phyloP scores from a whole-genome alignment of 2,797 vertebrate species.

The Galago senegalensis region DNA sequence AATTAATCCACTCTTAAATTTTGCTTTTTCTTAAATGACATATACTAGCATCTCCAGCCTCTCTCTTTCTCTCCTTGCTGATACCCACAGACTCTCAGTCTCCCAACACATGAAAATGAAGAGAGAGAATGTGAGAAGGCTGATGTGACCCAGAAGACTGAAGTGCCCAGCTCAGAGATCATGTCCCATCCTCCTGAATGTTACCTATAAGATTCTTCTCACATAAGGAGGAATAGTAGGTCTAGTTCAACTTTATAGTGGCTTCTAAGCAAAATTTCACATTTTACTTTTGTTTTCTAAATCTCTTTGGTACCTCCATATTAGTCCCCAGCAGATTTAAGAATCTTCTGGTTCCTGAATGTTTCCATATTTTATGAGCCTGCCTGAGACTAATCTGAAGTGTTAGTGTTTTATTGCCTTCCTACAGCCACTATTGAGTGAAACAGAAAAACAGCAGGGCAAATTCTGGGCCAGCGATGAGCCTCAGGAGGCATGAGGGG shows the following conservation, averaged over 20 bases:
- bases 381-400: not conserved
- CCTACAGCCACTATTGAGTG: not conserved
- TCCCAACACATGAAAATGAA: not conserved
- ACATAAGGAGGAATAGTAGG: not conserved
- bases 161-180: not conserved
- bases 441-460: not conserved
- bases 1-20: not conserved
- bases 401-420: not conserved
- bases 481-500: too few relatives aligned
- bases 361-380: constrained; percentile 22
- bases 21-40: constrained; percentile 30
- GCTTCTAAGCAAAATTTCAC: not conserved
- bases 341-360: constrained; percentile 15
- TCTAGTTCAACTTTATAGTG: not conserved
- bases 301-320: not conserved
- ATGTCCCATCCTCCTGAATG: not conserved
- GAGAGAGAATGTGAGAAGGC: not conserved
- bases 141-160: not conserved
- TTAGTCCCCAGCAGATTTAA: not conserved
- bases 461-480: not conserved
- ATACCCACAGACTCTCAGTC: not conserved
- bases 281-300: not conserved
- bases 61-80: not conserved
- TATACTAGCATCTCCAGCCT: not conserved
- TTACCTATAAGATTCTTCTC: not conserved